These are phyloP conservation scores for Orthonyx spaldingii DNA, from an alignment of 2,113 vertebrate species.

Conservation along the genomic window DNA sequence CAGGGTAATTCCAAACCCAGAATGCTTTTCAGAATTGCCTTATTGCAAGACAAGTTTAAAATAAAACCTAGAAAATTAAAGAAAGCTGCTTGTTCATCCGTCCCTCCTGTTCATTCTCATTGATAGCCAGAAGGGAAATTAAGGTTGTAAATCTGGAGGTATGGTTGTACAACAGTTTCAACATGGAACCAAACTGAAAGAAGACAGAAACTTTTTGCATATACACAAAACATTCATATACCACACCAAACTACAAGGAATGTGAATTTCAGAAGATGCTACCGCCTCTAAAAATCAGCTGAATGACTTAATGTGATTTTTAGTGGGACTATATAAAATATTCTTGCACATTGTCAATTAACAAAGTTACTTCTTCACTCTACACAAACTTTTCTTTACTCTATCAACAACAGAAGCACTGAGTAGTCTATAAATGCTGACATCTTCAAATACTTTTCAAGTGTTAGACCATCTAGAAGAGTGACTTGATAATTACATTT, in stretches of 20 bases:
- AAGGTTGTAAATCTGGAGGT: slow-evolving; percentile 40
- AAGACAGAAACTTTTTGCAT: neutral
- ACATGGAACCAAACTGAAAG: neutral
- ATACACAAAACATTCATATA: neutral
- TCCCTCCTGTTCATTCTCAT: neutral
- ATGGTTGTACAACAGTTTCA: neutral
- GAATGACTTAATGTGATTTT: neutral
- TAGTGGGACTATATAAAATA: neutral
- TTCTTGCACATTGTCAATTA: neutral
- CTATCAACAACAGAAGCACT: neutral
- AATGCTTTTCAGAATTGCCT: neutral
- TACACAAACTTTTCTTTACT: neutral
- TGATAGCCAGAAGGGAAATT: slow-evolving; percentile 26
- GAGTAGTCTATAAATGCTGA: neutral
- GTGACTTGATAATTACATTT: neutral
- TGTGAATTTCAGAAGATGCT: neutral
- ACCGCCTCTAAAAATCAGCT: neutral
- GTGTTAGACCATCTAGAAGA: neutral
- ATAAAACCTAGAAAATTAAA: neutral
- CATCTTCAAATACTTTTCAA: neutral
- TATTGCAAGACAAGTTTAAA: neutral
- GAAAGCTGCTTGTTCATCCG: neutral
- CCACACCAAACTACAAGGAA: neutral
- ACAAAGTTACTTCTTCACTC: neutral
- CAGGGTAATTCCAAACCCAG: neutral